Percentiles rank a stretch among this genome's conserved stretches.
Conservation (phyloP, 2,888 invertebrate genomes). For the Lasioglossum figueresi region DNA sequence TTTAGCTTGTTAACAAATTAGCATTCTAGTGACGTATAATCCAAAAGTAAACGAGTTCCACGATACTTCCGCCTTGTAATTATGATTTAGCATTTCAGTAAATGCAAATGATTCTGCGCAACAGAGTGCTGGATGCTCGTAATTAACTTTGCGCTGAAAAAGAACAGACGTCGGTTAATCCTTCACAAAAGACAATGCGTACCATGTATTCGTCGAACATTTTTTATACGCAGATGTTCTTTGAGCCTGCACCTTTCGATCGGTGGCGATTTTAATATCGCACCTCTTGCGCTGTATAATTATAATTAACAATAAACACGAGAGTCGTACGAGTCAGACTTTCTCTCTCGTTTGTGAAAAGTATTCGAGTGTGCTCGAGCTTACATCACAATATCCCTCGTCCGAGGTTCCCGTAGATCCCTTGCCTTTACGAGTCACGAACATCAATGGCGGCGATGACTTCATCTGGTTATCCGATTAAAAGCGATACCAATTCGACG, state of each 20-base stretch:
- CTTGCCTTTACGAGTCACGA: background rate
- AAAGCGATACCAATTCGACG: background rate
- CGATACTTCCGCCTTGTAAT: background rate
- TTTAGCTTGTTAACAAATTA: too few species aligned
- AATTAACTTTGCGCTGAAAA: background rate
- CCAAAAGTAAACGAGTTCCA: background rate
- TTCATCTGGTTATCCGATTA: conserved; percentile 7
- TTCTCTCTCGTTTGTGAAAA: background rate
- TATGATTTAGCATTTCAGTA: background rate
- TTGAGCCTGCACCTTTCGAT: background rate
- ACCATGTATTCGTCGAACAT: background rate
- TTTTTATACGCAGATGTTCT: background rate
- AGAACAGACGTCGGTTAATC: background rate
- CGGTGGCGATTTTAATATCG: background rate
- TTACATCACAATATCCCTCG: background rate
- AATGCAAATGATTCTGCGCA: background rate
- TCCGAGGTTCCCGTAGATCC: background rate
- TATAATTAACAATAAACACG: too few species aligned
- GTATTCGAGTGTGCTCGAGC: background rate
- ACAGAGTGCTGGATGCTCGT: background rate
- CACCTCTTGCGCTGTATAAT: too few species aligned
- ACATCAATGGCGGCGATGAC: background rate
- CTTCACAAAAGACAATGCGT: background rate
- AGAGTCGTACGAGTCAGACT: too few species aligned
- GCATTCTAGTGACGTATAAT: too few species aligned